Base-by-base conservation (phyloP, 23 tunicate species). In the Styela clava region DNA sequence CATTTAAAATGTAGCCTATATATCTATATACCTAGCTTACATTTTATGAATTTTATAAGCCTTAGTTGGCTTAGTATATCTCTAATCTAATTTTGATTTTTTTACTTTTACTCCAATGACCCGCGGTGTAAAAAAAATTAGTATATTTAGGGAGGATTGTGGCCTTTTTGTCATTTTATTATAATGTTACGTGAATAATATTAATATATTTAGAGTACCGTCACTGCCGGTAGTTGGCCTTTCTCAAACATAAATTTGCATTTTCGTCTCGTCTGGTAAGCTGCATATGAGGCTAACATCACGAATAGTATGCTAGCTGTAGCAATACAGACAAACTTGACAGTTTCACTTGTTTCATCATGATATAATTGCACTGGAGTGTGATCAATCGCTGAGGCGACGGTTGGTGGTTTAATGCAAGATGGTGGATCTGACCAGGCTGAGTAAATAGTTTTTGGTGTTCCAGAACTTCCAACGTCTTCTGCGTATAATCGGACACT, bases 151-250 rank as follows among this genome's bases (percentile, higher is more conserved):
- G n/a, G n/a, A n/a, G n/a, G n/a, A n/a, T n/a, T n/a, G n/a, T n/a
- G n/a, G n/a, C n/a, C n/a, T n/a, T n/a, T n/a, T n/a, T n/a, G n/a
- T n/a, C n/a, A n/a, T n/a, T n/a, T n/a, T n/a, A n/a, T n/a, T n/a
- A n/a, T n/a, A n/a, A n/a, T n/a, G n/a, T n/a, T n/a, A n/a, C n/a
- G n/a, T n/a, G n/a, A n/a, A n/a, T n/a, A n/a, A n/a, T n/a, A n/a
- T n/a, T n/a, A 64, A 64, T 19, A 64, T 64, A 27, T 7, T 16
- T 29, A 29, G 22, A 22, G 19, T 67, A 67, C 71, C 22, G 31
- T 27, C 19, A 67, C 71, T 67, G 19, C 71, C 22, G 71, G 71
- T 25, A 67, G 71, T 18, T n/a, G 71, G 19, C 31, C 71, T 67
- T 67, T 67, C 71, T 67, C 56, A 44, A 44, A 44, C 12, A 44